phyloP scores from a whole-genome alignment of 2,888 invertebrate species.

The Melipona bicolor region DNA sequence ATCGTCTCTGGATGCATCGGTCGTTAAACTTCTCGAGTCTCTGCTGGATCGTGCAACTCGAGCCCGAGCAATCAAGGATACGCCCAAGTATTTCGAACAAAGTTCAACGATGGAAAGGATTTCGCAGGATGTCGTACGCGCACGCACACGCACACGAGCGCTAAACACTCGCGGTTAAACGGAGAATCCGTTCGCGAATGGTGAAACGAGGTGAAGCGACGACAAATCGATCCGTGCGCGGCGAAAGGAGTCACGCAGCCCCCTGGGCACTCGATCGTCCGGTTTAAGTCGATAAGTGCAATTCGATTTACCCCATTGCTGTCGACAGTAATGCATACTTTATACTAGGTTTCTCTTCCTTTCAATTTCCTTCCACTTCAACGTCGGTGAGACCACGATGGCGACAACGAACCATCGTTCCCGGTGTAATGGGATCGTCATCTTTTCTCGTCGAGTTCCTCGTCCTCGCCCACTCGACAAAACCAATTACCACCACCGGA shows the following conservation, averaged over 20 bases:
- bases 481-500: slow-evolving; percentile 57
- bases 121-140: not conserved
- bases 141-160: not conserved
- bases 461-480: slow-evolving; percentile 39
- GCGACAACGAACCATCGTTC: slow-evolving; percentile 52
- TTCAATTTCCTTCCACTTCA: slow-evolving; percentile 50
- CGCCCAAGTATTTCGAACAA: slow-evolving; percentile 3
- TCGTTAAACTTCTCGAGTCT: slow-evolving; percentile 32
- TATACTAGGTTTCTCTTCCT: slow-evolving; percentile 59
- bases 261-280: slow-evolving; percentile 48
- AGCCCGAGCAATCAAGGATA: not conserved
- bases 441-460: slow-evolving; percentile 32
- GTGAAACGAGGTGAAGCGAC: not conserved
- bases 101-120: slow-evolving; percentile 48
- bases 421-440: slow-evolving; percentile 57
- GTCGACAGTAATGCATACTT: slow-evolving; percentile 66
- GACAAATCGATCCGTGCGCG: slow-evolving; percentile 18
- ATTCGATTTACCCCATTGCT: slow-evolving; percentile 72
- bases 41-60: slow-evolving; percentile 33
- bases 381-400: slow-evolving; percentile 12
- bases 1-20: slow-evolving; percentile 26
- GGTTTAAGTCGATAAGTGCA: slow-evolving; percentile 67
- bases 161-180: not conserved
- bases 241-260: slow-evolving; percentile 7
- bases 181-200: not conserved